phyloP scores from a whole-genome alignment of 2,113 vertebrate genomes.

The Bolborhynchus lineola region DNA sequence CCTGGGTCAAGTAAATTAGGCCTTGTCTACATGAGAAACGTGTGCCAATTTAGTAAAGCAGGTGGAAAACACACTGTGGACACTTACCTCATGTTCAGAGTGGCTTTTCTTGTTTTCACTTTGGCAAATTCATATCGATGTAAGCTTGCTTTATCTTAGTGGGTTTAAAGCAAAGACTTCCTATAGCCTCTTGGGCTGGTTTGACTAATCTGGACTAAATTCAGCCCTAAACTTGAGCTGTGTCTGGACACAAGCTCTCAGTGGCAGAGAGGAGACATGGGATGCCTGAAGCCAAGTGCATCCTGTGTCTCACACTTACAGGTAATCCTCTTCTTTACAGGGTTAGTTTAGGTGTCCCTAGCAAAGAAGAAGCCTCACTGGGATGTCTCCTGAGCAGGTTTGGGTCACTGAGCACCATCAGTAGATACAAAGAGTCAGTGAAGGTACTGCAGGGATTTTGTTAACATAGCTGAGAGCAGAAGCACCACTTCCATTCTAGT shows the following conservation, averaged over 20 bases:
- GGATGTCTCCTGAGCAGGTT: not conserved
- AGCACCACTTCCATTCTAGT: not conserved
- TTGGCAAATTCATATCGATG: rapidly evolving
- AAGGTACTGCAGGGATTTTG: not conserved
- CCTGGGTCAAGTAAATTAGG: not conserved
- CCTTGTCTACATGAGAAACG: not conserved
- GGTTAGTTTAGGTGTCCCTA: not conserved
- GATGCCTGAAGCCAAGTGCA: not conserved
- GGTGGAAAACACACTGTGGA: constrained; percentile 2
- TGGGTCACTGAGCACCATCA: rapidly evolving
- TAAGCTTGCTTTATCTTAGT: not conserved
- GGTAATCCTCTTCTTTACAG: not conserved
- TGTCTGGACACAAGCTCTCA: not conserved
- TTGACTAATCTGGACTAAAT: not conserved
- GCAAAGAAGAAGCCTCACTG: not conserved
- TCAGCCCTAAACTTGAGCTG: not conserved
- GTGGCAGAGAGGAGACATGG: not conserved
- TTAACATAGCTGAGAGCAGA: not conserved
- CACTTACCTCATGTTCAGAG: not conserved
- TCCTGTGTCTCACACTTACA: not conserved
- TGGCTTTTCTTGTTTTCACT: not conserved
- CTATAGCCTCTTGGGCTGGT: not conserved
- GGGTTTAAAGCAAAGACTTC: not conserved
- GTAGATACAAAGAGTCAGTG: not conserved
- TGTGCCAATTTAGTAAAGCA: constrained; percentile 3